These are phyloP conservation scores for Nomada ferruginata DNA, from an alignment of 2,888 invertebrate species.

Conservation along the genomic window DNA sequence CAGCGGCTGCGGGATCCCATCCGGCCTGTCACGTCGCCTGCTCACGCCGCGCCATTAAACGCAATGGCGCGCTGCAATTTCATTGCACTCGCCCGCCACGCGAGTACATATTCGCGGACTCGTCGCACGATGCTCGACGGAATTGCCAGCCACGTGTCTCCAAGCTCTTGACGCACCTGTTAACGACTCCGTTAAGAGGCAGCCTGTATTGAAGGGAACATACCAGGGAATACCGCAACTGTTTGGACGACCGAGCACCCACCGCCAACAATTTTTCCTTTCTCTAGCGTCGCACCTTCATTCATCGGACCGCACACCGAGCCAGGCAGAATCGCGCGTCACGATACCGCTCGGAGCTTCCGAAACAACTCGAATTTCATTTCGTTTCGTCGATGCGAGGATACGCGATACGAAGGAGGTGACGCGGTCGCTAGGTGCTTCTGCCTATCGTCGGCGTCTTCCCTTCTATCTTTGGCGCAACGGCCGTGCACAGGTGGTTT, in stretches of 20 bases:
- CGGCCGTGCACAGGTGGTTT: constrained; percentile 16
- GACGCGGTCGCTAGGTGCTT: background rate
- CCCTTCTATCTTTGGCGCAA: background rate
- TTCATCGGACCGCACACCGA: constrained; percentile 24
- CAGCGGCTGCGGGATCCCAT: constrained; percentile 37
- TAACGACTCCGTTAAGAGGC: constrained; percentile 29
- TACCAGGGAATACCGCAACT: constrained; percentile 2
- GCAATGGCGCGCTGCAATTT: constrained; percentile 19
- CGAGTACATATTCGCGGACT: background rate
- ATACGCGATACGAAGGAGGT: no score
- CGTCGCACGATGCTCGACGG: background rate
- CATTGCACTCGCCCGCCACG: constrained; percentile 5
- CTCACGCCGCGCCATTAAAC: constrained; percentile 7
- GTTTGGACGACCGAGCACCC: background rate
- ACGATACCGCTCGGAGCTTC: background rate
- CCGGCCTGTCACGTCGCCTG: background rate
- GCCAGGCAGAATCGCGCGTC: constrained; percentile 26
- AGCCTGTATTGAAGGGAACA: constrained; percentile 2
- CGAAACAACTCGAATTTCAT: background rate
- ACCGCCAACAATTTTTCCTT: constrained; percentile 18
- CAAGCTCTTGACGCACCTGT: constrained; percentile 27
- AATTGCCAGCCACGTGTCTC: constrained; percentile 3
- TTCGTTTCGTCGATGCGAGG: background rate
- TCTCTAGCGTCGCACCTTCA: background rate
- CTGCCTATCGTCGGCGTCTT: background rate